These are phyloP conservation scores for Hipposideros larvatus DNA, from an alignment of 2,797 vertebrate genomes.

Conservation along the genomic window DNA sequence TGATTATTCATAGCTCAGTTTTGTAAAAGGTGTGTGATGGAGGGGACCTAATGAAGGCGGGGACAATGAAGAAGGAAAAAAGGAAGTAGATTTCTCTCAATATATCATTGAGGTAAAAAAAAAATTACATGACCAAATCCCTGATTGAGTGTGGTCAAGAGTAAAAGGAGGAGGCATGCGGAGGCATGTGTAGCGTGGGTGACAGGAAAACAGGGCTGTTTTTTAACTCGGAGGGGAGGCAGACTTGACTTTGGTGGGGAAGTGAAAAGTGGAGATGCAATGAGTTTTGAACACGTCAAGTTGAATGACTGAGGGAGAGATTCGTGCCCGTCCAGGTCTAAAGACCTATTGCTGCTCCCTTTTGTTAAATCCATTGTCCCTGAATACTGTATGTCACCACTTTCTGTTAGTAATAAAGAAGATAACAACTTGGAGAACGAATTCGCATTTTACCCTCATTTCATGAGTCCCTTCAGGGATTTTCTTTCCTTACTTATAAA, in stretches of 20 bases:
- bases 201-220: not conserved
- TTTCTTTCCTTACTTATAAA: constrained; percentile 51
- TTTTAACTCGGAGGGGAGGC: not conserved
- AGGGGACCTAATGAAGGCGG: not conserved
- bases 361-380: constrained; percentile 21
- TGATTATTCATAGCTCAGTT: not conserved
- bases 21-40: not conserved
- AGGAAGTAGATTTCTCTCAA: not conserved
- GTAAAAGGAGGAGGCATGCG: not conserved
- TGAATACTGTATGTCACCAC: not conserved
- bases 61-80: not conserved
- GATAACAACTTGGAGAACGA: constrained; percentile 17
- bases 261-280: constrained; percentile 24
- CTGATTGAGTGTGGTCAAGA: not conserved
- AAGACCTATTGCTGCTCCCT: not conserved
- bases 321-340: not conserved
- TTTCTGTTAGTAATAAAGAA: constrained; percentile 46
- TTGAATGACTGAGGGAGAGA: not conserved
- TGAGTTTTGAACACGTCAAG: not conserved
- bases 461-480: constrained; percentile 30
- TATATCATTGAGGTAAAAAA: not conserved
- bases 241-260: not conserved
- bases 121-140: not conserved
- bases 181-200: not conserved
- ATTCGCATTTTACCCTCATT: constrained; percentile 50